These are phyloP conservation scores for Halcyon malimbica DNA, from an alignment of 2,113 vertebrate species.

Conservation along the genomic window DNA sequence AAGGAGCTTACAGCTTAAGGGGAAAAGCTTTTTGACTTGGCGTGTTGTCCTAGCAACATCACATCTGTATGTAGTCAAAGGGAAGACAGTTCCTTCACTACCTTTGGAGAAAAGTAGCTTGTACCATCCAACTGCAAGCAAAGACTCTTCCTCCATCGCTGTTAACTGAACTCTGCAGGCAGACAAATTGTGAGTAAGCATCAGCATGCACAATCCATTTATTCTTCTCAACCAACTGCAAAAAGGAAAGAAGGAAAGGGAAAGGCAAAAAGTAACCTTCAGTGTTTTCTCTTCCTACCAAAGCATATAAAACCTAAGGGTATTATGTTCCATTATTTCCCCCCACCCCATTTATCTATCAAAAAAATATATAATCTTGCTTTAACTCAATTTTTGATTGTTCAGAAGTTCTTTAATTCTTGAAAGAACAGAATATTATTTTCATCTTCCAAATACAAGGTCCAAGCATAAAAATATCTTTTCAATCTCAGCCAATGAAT, in stretches of 20 bases:
- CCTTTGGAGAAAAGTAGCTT: background rate
- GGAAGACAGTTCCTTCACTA: background rate
- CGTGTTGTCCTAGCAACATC: background rate
- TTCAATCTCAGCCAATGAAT: slow-evolving; percentile 59
- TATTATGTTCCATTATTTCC: background rate
- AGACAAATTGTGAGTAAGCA: background rate
- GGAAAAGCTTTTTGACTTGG: background rate
- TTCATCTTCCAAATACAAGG: slow-evolving; percentile 20
- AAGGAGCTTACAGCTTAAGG: background rate
- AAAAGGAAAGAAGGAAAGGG: background rate
- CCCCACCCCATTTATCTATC: background rate
- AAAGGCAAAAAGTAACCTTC: background rate
- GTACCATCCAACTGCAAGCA: background rate
- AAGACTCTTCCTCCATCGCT: background rate
- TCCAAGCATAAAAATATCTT: slow-evolving; percentile 49
- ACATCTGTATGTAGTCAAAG: background rate
- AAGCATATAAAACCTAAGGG: background rate
- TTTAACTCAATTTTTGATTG: background rate
- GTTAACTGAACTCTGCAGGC: background rate
- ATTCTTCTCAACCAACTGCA: background rate
- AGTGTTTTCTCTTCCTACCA: background rate
- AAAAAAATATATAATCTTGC: background rate
- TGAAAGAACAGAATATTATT: slow-evolving; percentile 42
- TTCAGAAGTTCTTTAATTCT: slow-evolving; percentile 22
- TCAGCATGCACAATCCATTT: background rate